Evolutionary conservation across 2,113 vertebrate species (phyloP).

Genomic region (Furnarius figulus): DNA sequence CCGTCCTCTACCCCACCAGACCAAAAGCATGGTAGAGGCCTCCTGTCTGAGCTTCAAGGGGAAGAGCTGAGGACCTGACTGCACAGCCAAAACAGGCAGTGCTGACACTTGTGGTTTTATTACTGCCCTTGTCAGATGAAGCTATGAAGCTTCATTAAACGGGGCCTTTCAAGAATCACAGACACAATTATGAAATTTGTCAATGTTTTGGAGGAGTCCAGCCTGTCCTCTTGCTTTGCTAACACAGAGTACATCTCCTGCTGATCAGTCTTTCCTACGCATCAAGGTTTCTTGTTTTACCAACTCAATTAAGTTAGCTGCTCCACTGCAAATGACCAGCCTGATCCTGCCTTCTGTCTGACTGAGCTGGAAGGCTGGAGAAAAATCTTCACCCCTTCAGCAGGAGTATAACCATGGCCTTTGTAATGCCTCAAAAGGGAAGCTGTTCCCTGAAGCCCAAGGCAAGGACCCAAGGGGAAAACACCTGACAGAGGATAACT

Average conservation of each 20-base stretch:
- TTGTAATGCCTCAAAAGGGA: not conserved
- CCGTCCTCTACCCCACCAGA: not conserved
- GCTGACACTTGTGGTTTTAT: not conserved
- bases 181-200: not conserved
- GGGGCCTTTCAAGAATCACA: rapidly evolving
- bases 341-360: not conserved
- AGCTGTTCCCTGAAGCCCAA: not conserved
- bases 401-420: not conserved
- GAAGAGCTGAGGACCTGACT: not conserved
- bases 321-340: not conserved
- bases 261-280: not conserved
- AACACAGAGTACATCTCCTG: not conserved
- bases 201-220: not conserved
- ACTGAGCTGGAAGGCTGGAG: not conserved
- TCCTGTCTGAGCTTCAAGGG: rapidly evolving
- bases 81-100: not conserved
- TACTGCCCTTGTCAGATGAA: not conserved
- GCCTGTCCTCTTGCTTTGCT: not conserved
- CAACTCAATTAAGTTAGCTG: not conserved
- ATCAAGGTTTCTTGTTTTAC: not conserved
- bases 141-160: not conserved
- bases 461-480: not conserved
- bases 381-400: not conserved
- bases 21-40: rapidly evolving
- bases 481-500: not conserved